Conservation (phyloP, 2,797 vertebrate species). For the Galagoides demidoff region DNA sequence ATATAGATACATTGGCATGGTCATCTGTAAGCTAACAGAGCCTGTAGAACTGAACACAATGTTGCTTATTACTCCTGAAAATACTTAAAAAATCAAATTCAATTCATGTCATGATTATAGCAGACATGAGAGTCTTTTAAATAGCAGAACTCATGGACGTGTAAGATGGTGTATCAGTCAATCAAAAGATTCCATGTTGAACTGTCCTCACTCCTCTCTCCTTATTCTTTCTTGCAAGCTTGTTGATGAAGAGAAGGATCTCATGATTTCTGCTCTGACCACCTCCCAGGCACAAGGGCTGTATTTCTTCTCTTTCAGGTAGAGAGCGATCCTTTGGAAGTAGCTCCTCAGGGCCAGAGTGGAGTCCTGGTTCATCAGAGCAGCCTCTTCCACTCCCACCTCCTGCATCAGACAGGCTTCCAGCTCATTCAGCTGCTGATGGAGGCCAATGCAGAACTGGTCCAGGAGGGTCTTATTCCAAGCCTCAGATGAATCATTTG, state of each 20-base stretch:
- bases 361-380: neutral
- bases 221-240: neutral
- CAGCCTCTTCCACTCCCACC: neutral
- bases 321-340: conserved; percentile 8
- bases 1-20: neutral
- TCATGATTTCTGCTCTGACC: conserved; percentile 21
- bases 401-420: neutral
- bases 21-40: neutral
- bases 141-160: neutral
- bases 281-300: conserved; percentile 61
- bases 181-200: neutral
- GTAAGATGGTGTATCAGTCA: neutral
- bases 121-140: neutral
- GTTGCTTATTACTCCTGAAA: neutral
- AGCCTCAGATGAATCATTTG: accelerated
- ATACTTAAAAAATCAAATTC: neutral
- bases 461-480: neutral
- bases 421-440: neutral
- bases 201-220: neutral
- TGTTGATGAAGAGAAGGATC: neutral
- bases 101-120: neutral
- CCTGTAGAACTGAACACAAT: neutral
- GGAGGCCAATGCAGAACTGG: neutral
- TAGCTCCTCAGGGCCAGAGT: neutral
- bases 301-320: neutral